Evolutionary conservation across 1,140 invertebrate species (phyloP), one percentile per base, ranked within the genome.

Genomic region (Zaprionus taronus): DNA sequence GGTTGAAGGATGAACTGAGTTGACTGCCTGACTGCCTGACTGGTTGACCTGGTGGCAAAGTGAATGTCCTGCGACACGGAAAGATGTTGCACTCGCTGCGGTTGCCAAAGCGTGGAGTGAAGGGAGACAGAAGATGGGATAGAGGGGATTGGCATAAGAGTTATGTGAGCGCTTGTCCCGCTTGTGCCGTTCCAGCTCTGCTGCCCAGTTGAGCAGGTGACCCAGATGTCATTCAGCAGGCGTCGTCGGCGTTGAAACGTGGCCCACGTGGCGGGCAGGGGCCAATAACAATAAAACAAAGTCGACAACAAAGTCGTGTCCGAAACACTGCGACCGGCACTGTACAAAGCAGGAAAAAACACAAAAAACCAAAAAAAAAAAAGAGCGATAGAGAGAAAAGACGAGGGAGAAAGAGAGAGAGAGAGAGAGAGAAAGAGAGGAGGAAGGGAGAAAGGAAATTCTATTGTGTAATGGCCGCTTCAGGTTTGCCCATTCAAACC

Each of bases 271-370:
- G 69, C 79, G 47, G 17, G 69, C 79, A 47, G 55, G 60, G 81
- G 85, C 84, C 85, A 89, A 89, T 89, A 89, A 89, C 84, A 89
- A 90, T 89, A 90, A 89, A 81, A 77, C 62, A 66, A 77, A 34
- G 75, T 44, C 74, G 71, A 81, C 67, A 79, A 49, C 64, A 56
- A 53, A 51, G 47, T 51, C 57, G 64, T 83, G 72, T 71, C 72
- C 57, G 68, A 68, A 73, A 57, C 71, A 72, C 63, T 47, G 62
- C 38, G 49, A 65, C 71, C 58, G 68, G 51, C 36, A 20, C 60
- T 69, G 41, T 47, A 20, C 41, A 66, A 67, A 57, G 28, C 55
- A 44, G 26, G 55, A 58, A 66, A 63, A 31, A 51, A 60, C 58
- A 31, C 44, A 73, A 31, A 62, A 72, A 69, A 64, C 41, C 70